Conservation (phyloP, 2,888 invertebrate species). For the Xylophagus ater region DNA sequence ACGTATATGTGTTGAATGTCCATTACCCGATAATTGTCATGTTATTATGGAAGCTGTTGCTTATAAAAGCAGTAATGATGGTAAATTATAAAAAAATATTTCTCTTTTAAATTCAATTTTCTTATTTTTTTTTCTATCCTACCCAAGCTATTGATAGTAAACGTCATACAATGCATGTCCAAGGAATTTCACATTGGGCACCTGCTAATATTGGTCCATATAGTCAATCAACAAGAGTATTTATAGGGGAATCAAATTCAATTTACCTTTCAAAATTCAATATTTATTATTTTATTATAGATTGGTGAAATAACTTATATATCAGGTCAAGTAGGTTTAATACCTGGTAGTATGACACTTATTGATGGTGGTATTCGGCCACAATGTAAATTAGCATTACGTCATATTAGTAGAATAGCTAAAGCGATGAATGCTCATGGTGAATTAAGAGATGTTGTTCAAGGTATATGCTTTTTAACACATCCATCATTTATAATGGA, state of each 20-base stretch:
- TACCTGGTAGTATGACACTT: conserved; percentile 68
- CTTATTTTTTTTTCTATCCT: background rate
- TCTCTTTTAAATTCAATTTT: background rate
- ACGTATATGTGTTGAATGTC: conserved; percentile 73
- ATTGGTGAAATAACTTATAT: conserved; percentile 73
- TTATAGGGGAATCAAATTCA: background rate
- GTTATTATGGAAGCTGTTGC: conserved; percentile 68
- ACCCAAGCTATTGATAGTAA: conserved; percentile 27
- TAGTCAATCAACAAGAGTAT: conserved; percentile 79
- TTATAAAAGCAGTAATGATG: conserved; percentile 37
- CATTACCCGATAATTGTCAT: conserved; percentile 57
- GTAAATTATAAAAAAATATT: conserved; percentile 4
- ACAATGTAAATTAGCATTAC: conserved; percentile 71
- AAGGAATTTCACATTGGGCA: conserved; percentile 95
- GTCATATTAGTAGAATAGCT: conserved; percentile 73
- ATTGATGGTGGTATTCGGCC: conserved; percentile 65
- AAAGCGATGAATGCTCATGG: conserved; percentile 68
- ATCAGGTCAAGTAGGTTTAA: conserved; percentile 85
- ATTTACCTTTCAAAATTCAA: background rate
- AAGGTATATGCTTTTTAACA: conserved; percentile 81
- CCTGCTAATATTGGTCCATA: conserved; percentile 95
- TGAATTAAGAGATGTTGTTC: conserved; percentile 70
- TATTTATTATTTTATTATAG: conserved; percentile 36
- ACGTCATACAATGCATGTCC: conserved; percentile 82
- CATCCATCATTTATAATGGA: conserved; percentile 56